Evolutionary conservation across 2,113 vertebrate species (phyloP).

Genomic region (Hoplias malabaricus): DNA sequence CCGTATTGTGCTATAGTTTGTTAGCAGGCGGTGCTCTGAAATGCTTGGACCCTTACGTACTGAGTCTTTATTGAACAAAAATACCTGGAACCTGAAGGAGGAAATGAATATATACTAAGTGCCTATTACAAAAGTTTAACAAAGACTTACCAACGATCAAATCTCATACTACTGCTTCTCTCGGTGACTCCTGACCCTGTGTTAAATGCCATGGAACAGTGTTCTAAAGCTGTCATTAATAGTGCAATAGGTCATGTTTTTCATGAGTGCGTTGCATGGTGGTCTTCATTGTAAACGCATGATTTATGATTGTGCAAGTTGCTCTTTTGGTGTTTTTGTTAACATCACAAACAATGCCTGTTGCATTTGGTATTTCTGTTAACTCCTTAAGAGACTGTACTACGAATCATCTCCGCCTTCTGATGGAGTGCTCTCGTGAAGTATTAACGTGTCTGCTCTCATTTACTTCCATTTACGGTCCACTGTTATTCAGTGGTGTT

Average conservation of each 20-base stretch:
- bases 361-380: background rate
- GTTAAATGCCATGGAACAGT: background rate
- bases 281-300: background rate
- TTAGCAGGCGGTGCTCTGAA: no score
- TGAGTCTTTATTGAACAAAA: background rate
- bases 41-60: background rate
- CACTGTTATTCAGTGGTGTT: background rate
- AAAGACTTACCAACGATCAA: background rate
- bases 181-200: background rate
- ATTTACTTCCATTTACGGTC: background rate
- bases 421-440: background rate
- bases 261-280: background rate
- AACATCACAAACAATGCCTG: background rate
- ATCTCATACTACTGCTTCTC: background rate
- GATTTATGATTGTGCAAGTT: background rate
- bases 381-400: background rate
- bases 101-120: background rate
- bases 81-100: background rate
- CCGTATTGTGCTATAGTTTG: no score
- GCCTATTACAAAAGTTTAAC: background rate
- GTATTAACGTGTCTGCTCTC: background rate
- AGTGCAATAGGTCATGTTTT: constrained; percentile 9
- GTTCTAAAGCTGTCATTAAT: background rate
- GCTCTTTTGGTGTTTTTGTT: background rate
- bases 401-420: background rate